Conservation (phyloP, 2,797 vertebrate genomes). For the Falco biarmicus region DNA sequence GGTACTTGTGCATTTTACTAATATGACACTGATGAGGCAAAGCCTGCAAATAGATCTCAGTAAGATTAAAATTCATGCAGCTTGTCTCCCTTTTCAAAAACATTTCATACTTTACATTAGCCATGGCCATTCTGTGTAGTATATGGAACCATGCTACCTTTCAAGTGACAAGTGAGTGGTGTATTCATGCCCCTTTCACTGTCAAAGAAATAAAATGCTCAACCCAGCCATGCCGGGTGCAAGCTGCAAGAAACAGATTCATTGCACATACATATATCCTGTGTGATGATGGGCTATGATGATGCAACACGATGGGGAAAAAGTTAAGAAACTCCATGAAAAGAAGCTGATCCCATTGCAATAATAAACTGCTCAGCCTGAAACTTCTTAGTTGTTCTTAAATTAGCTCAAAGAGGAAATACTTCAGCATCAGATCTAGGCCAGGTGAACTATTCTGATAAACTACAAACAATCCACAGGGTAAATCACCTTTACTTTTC, state of each 20-base stretch:
- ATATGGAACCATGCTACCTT: accelerated
- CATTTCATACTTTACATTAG: background rate
- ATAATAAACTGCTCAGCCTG: background rate
- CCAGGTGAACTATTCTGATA: background rate
- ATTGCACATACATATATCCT: background rate
- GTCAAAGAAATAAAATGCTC: background rate
- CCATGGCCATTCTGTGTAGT: background rate
- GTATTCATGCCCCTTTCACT: background rate
- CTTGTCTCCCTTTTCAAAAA: background rate
- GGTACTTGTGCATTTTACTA: background rate
- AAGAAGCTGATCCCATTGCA: background rate
- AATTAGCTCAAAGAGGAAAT: background rate
- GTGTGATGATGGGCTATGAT: background rate
- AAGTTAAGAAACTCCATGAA: background rate
- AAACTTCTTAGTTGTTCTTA: background rate
- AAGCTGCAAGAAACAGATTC: background rate
- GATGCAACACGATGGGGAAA: background rate
- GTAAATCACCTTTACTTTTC: background rate
- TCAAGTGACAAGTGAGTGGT: too few relatives aligned
- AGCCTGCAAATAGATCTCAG: background rate
- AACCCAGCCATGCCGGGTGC: background rate
- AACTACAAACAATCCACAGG: background rate
- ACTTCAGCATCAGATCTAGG: background rate
- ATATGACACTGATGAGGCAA: background rate
- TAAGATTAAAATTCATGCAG: background rate